phyloP scores from a whole-genome alignment of 30 jellyfish, hydroid and myxozoan genomes.

The Aurelia coerulea region DNA sequence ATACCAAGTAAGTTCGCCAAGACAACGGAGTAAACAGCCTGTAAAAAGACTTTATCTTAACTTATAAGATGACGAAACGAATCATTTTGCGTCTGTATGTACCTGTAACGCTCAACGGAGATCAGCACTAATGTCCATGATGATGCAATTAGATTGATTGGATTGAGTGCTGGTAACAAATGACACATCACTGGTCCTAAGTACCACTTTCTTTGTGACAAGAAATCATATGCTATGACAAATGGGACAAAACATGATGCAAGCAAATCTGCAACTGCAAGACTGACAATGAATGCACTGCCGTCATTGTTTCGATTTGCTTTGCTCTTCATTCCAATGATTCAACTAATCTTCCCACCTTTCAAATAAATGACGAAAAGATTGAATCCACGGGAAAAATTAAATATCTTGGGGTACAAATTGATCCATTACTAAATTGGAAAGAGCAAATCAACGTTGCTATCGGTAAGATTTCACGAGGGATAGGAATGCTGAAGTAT shows the following conservation, averaged over 20 bases:
- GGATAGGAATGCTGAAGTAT: too few species aligned
- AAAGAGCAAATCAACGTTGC: too few species aligned
- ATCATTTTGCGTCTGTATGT: background rate
- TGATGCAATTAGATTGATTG: conserved; percentile 61
- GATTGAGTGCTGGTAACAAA: conserved; percentile 62
- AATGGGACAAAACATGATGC: conserved; percentile 66
- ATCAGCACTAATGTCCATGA: conserved; percentile 73
- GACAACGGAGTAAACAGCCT: too few species aligned
- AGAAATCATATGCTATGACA: conserved; percentile 51
- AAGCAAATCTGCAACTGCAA: conserved; percentile 75
- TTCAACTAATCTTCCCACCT: too few species aligned
- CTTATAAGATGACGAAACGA: background rate
- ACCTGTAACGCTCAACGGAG: conserved; percentile 75
- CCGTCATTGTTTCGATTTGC: conserved; percentile 39
- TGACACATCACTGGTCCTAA: conserved; percentile 65
- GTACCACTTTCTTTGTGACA: conserved; percentile 40
- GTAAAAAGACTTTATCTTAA: too few species aligned
- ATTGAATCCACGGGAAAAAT: too few species aligned
- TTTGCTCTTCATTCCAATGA: conserved; percentile 57
- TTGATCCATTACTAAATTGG: too few species aligned
- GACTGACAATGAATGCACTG: conserved; percentile 54
- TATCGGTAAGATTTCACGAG: too few species aligned
- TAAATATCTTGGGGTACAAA: too few species aligned
- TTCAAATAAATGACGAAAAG: too few species aligned
- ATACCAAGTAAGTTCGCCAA: too few species aligned